Evolutionary conservation across 2,888 invertebrate species (phyloP).

Genomic region (Notodonta ziczac): DNA sequence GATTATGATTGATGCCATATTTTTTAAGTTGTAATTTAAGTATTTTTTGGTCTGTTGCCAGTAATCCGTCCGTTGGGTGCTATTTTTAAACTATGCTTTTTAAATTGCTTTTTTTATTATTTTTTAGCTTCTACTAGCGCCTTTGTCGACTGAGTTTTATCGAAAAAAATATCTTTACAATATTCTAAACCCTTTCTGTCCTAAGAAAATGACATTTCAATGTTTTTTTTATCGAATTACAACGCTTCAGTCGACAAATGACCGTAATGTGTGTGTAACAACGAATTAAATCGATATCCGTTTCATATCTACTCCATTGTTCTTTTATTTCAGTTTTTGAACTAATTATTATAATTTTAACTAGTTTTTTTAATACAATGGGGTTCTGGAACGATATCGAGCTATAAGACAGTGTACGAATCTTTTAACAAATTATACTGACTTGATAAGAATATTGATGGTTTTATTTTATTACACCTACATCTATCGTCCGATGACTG

Average conservation of each 20-base stretch:
- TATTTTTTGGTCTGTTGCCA: constrained; percentile 46
- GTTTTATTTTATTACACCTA: constrained; percentile 47
- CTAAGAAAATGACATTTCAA: too few species aligned
- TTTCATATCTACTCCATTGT: constrained; percentile 82
- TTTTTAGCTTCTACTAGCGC: constrained; percentile 30
- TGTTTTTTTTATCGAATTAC: not conserved
- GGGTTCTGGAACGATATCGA: constrained; percentile 83
- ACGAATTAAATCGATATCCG: constrained; percentile 72
- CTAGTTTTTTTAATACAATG: constrained; percentile 72
- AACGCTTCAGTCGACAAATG: constrained; percentile 3
- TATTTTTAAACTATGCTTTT: constrained; percentile 55
- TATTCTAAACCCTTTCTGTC: too few species aligned
- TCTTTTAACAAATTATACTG: constrained; percentile 82
- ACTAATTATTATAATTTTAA: constrained; percentile 52
- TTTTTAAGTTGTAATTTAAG: constrained; percentile 60
- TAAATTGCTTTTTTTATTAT: constrained; percentile 43
- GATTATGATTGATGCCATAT: constrained; percentile 73
- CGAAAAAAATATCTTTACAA: not conserved
- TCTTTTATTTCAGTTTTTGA: constrained; percentile 45
- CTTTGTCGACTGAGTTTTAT: constrained; percentile 25
- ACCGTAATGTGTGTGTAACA: constrained; percentile 48
- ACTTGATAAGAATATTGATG: constrained; percentile 53
- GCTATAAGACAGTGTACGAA: constrained; percentile 63
- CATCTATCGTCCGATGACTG: too few species aligned
- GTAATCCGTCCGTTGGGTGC: constrained; percentile 76